Conservation (phyloP, 1,140 invertebrate genomes). For the Mya arenaria region DNA sequence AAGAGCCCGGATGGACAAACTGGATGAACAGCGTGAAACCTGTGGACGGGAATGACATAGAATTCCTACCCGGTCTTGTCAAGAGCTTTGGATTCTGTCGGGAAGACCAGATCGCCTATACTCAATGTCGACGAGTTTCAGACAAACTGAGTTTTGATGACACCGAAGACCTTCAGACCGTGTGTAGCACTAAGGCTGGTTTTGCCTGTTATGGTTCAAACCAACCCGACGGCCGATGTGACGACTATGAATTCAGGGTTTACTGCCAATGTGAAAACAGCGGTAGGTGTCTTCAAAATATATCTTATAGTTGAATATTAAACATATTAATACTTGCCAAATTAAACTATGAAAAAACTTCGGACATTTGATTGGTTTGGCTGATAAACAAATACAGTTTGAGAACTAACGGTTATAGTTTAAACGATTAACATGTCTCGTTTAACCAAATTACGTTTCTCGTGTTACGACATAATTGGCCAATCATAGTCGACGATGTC, state of each 20-base stretch:
- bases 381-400: no score
- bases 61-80: conserved; percentile 63
- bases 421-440: no score
- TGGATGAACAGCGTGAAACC: conserved; percentile 86
- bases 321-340: no score
- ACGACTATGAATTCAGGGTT: conserved; percentile 63
- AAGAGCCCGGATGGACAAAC: conserved; percentile 86
- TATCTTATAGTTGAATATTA: neutral
- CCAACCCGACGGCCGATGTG: conserved; percentile 47
- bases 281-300: neutral
- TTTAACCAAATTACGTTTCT: no score
- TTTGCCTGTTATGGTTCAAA: conserved; percentile 53
- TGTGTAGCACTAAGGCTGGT: conserved; percentile 56
- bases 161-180: conserved; percentile 36
- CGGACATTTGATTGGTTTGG: no score
- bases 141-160: conserved; percentile 22
- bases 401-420: no score
- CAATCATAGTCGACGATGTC: no score
- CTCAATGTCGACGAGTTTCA: conserved; percentile 52
- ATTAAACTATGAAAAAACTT: no score
- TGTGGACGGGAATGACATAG: conserved; percentile 57
- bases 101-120: conserved; percentile 31
- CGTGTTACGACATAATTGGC: no score
- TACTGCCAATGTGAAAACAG: conserved; percentile 57
- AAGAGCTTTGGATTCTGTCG: conserved; percentile 56